phyloP scores from a whole-genome alignment of 2,797 vertebrate genomes.

The Champsocephalus esox region DNA sequence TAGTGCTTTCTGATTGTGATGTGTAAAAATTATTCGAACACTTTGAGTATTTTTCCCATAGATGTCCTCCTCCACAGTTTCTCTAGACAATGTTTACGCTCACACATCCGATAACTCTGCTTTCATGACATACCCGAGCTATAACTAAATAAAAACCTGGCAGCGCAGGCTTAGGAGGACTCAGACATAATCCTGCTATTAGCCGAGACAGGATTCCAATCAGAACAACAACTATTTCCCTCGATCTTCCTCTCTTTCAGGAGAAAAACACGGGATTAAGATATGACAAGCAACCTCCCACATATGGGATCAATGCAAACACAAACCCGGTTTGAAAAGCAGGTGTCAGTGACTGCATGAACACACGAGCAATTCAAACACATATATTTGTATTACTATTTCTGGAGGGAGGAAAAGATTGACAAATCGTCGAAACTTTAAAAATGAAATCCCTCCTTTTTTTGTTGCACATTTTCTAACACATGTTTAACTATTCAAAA shows the following conservation, averaged over 20 bases:
- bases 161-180: conserved; percentile 40
- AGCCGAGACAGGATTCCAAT: conserved; percentile 68
- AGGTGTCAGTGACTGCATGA: conserved; percentile 8
- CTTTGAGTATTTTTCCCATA: conserved; percentile 24
- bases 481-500: too few relatives aligned
- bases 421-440: not conserved
- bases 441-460: too few relatives aligned
- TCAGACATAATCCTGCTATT: conserved; percentile 73
- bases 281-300: conserved; percentile 42
- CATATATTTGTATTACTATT: not conserved
- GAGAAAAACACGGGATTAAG: conserved; percentile 51
- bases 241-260: conserved; percentile 37
- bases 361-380: not conserved
- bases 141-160: conserved; percentile 51
- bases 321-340: conserved; percentile 15
- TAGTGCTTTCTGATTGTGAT: conserved; percentile 35
- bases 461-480: too few relatives aligned
- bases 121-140: conserved; percentile 28
- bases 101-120: conserved; percentile 34
- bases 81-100: conserved; percentile 50
- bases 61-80: conserved; percentile 35
- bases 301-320: conserved; percentile 17
- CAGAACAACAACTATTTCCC: conserved; percentile 50
- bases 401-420: not conserved
- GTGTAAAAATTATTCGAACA: conserved; percentile 33